Base-by-base conservation (phyloP, 2,113 vertebrate species). In the Neodontobutis hainanensis region DNA sequence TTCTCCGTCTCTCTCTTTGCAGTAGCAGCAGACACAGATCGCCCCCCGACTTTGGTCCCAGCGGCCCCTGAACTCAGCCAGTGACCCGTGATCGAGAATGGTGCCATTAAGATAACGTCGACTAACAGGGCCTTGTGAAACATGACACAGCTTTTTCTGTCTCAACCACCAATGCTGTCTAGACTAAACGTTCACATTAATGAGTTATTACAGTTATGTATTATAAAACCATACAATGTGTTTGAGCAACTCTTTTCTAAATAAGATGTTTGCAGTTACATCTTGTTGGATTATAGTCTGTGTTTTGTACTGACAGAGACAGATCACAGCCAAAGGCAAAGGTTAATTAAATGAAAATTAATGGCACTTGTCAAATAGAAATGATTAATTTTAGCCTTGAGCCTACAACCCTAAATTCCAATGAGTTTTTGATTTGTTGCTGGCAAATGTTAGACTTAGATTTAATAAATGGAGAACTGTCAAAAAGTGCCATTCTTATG, bases 81-180 rank as follows among this genome's bases (percentile, higher is more conserved):
- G 35, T 42, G 74, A 82, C 63, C 64, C 7, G 15, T 68, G 65
- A 67, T 58, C 66, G 68, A 85, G 75, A 89, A 90, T 90, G 80
- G 87, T 19, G 61, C 83, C 68, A 84, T 89, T 87, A 91, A 90
- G 89, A 91, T 90, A 92, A 90, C 59, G 85, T 90, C 87, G 34
- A 10, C 45, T 48, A 60, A 5, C 38, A 8, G 12, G 8, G 32
- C 16, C 11, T 19, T n/a, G 5, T 36, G 35, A 48, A 50, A 65
- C 52, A 16, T 58, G 69, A 66, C 45, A n/a, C 48, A 40, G 10
- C 3, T 2, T 55, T 52, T 35, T 27, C 19, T 27, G 19, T 27
- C 19, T 27, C 19, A 27, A 27, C 19, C 19, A 27, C 19, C 19
- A 27, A n/a, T n/a, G n/a, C n/a, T n/a, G n/a, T n/a, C n/a, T n/a